phyloP scores from a whole-genome alignment of 2,888 invertebrate species.

The Argyresthia albistria region DNA sequence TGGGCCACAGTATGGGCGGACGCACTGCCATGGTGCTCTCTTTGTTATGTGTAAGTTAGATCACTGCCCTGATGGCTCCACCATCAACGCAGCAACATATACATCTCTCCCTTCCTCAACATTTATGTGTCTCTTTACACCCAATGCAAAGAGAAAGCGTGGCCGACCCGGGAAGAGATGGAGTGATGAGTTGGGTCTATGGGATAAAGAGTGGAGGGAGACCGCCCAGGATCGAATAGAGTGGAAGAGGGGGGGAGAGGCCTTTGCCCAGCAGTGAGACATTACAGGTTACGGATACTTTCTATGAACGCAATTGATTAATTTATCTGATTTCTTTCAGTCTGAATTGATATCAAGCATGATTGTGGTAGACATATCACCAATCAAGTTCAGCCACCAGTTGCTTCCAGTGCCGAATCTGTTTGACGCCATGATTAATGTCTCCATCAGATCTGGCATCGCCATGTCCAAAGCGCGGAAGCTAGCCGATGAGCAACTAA shows the following conservation, averaged over 20 bases:
- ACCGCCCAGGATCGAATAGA: too few relatives aligned
- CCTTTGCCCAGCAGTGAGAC: too few relatives aligned
- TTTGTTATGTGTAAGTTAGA: slow-evolving; percentile 70
- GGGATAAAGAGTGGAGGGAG: too few relatives aligned
- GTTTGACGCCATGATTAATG: slow-evolving; percentile 77
- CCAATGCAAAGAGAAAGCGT: too few relatives aligned
- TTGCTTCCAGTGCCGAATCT: slow-evolving; percentile 74
- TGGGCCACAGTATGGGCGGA: slow-evolving; percentile 99
- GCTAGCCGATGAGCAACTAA: slow-evolving; percentile 74
- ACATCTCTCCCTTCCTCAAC: too few relatives aligned
- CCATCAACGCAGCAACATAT: too few relatives aligned
- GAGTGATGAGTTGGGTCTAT: too few relatives aligned
- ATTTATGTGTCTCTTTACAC: too few relatives aligned
- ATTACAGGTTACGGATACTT: too few relatives aligned
- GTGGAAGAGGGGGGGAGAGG: too few relatives aligned
- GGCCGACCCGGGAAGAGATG: too few relatives aligned
- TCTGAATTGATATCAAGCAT: slow-evolving; percentile 76
- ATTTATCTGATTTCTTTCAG: slow-evolving; percentile 35
- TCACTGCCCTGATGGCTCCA: neutral
- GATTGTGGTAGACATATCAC: slow-evolving; percentile 81
- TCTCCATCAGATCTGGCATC: slow-evolving; percentile 72
- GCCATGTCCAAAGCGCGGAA: slow-evolving; percentile 80
- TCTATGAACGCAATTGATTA: neutral
- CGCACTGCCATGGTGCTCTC: slow-evolving; percentile 90
- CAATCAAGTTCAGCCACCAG: slow-evolving; percentile 74